These are phyloP conservation scores for Lasioglossum marginatum DNA, from an alignment of 2,888 invertebrate species.

Conservation along the genomic window DNA sequence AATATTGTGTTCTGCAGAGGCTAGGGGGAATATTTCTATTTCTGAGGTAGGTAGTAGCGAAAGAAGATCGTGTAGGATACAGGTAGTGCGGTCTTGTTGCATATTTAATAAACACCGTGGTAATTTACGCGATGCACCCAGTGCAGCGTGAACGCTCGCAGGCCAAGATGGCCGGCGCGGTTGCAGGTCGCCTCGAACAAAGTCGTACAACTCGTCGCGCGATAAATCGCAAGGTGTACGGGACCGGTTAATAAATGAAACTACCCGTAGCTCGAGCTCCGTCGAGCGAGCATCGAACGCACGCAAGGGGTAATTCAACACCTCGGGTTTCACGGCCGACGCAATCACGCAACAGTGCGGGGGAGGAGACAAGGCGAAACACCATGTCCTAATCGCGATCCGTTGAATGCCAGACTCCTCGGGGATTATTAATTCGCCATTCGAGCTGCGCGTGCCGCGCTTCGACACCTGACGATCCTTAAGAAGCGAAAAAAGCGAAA, in stretches of 20 bases:
- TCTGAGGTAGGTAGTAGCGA: neutral
- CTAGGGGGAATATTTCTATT: neutral
- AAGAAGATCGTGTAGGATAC: neutral
- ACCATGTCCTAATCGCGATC: conserved; percentile 46
- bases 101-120: conserved; percentile 1
- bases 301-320: conserved; percentile 41
- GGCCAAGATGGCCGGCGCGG: neutral
- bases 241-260: conserved; percentile 18
- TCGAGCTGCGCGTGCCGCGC: conserved; percentile 45
- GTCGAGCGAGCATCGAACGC: conserved; percentile 11
- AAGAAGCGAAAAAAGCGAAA: neutral
- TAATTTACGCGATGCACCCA: neutral
- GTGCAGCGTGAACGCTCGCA: neutral
- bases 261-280: conserved; percentile 6
- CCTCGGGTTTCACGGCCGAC: conserved; percentile 40
- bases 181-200: neutral
- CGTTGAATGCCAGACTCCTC: conserved; percentile 49
- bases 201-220: conserved; percentile 3
- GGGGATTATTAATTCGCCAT: conserved; percentile 52
- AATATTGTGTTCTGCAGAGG: neutral
- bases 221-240: conserved; percentile 10
- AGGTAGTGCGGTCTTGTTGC: neutral
- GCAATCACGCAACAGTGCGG: conserved; percentile 43
- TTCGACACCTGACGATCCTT: conserved; percentile 49
- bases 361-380: neutral